These are phyloP conservation scores for Chloroclystis v-ata DNA, from an alignment of 2,888 invertebrate genomes.

Conservation along the genomic window DNA sequence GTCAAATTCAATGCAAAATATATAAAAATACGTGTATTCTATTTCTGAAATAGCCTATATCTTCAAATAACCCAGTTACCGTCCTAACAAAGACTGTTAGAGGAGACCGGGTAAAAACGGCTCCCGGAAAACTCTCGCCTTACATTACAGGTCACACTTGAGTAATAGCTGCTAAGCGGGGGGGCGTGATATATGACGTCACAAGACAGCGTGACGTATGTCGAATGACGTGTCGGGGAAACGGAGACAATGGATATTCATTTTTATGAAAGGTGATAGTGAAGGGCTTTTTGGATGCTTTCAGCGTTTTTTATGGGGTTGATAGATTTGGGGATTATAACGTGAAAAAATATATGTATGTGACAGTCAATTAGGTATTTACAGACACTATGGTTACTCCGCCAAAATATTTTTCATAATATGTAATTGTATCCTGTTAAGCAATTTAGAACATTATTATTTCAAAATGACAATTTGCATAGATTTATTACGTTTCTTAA, in stretches of 20 bases:
- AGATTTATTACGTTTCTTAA: no score
- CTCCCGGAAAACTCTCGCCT: conserved; percentile 20
- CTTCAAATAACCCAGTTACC: no score
- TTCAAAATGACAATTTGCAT: no score
- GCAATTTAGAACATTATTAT: no score
- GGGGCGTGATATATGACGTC: conserved; percentile 53
- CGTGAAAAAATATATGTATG: no score
- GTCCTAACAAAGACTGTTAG: neutral
- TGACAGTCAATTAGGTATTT: no score
- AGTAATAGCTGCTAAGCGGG: conserved; percentile 39
- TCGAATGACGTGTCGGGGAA: conserved; percentile 27
- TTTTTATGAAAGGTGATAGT: conserved; percentile 27
- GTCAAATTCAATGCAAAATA: no score
- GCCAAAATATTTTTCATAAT: no score
- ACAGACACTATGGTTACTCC: no score
- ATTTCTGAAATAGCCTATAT: no score
- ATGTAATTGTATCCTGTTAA: no score
- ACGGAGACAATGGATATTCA: conserved; percentile 28
- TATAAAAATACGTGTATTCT: no score
- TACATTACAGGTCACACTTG: conserved; percentile 33
- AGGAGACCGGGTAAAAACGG: conserved; percentile 15
- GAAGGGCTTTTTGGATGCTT: conserved; percentile 12
- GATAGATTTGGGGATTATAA: neutral
- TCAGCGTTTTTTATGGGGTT: neutral
- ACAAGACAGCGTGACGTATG: conserved; percentile 26